These are phyloP conservation scores for Callimorpha dominula DNA, from an alignment of 2,888 invertebrate species.

Conservation along the genomic window DNA sequence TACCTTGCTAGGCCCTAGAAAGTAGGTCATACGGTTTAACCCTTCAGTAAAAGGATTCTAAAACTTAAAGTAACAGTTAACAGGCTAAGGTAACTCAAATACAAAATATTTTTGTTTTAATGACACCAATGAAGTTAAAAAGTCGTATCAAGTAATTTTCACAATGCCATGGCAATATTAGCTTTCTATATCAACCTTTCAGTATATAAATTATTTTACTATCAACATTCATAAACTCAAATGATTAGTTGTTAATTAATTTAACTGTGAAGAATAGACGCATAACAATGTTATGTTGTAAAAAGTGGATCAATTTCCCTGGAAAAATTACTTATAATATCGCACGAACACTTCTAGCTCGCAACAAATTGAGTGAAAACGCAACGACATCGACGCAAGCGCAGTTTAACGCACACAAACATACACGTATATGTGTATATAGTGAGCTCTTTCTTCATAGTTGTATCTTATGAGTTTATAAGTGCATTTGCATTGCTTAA, in stretches of 20 bases:
- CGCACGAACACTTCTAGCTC: constrained; percentile 46
- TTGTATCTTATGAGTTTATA: constrained; percentile 4
- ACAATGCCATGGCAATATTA: too few species aligned
- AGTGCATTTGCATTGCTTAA: not conserved
- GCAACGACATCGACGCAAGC: constrained; percentile 28
- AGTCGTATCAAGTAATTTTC: too few species aligned
- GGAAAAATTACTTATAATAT: constrained; percentile 35
- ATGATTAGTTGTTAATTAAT: not conserved
- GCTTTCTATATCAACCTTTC: too few species aligned
- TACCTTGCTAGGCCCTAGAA: too few species aligned
- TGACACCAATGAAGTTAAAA: too few species aligned
- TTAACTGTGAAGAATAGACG: not conserved
- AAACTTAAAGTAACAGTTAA: too few species aligned
- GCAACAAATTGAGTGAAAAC: constrained; percentile 52
- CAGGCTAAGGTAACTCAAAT: too few species aligned
- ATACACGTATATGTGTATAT: not conserved
- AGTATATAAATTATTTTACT: too few species aligned
- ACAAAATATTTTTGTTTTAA: too few species aligned
- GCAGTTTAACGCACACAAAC: constrained; percentile 14
- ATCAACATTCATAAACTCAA: not conserved
- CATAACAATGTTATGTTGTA: not conserved
- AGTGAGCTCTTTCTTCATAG: constrained; percentile 35
- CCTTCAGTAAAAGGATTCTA: too few species aligned
- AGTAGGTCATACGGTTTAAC: too few species aligned
- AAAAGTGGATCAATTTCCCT: constrained; percentile 19